Evolutionary conservation across 2,797 vertebrate species (phyloP), one percentile per base, ranked within the genome.

Genomic region (Sebastiscus tertius): DNA sequence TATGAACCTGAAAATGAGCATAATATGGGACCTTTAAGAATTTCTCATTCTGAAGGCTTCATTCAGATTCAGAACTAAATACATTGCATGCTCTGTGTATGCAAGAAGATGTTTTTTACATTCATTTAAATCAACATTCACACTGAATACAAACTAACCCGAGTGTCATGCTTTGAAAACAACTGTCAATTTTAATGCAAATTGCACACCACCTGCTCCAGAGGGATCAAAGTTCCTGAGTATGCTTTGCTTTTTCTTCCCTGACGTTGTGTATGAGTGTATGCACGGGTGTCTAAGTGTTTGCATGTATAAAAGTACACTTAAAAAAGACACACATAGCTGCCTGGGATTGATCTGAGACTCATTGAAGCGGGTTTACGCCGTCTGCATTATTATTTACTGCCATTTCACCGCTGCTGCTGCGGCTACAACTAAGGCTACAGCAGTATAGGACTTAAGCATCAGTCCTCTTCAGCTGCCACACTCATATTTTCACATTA

Each of bases 401-500:
- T 62, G 34, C 52, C 49, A 68, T 59, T 62, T 58, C 46, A 71
- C 36, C 8, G 5, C 27, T 24, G 5, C 27, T 24, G 61, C 76
- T 34, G 71, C 81, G 58, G 55, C 70, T 76, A 70, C 65, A 77
- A 56, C 54, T 66, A 31, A 24, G 29, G 26, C 58, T 71, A 31
- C 64, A 52, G 81, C 68, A 66, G 64, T 71, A 73, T 8, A 33
- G 29, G 59, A 68, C 78, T 55, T 27, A 24, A 42, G 66, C 68
- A 69, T 82, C 70, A 49, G 60, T 70, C 31, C 29, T 59, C 54
- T 65, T 81, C 74, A 80, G 76, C 69, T 36, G 82, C 81, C 65
- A 82, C 69, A 52, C 78, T 88, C 74, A 75, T 81, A 88, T 90
- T 82, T 90, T 72, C 82, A 79, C 87, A 75, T 78, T 81, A 77